phyloP scores from a whole-genome alignment of 1,140 invertebrate species.

The Apis laboriosa region DNA sequence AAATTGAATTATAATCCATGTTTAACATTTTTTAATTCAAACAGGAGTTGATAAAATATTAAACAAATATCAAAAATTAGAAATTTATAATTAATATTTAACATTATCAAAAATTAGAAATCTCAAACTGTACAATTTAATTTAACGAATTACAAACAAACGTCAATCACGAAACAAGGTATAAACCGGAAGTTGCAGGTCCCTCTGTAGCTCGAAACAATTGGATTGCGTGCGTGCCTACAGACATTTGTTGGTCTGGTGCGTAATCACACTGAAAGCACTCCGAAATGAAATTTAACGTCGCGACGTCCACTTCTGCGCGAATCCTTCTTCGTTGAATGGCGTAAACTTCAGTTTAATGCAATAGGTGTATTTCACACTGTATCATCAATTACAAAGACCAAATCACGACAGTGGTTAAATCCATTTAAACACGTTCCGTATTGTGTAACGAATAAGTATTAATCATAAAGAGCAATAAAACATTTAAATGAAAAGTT shows the following conservation, averaged over 20 bases:
- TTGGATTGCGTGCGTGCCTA: too few relatives aligned
- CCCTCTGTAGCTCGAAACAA: background rate
- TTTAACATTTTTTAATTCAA: background rate
- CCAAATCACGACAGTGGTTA: background rate
- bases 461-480: background rate
- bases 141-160: background rate
- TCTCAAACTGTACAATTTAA: background rate
- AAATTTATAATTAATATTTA: too few relatives aligned
- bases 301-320: background rate
- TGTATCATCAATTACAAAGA: background rate
- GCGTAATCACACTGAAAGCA: background rate
- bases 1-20: background rate
- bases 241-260: slow-evolving; percentile 1
- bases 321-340: background rate
- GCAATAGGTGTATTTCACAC: background rate
- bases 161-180: background rate
- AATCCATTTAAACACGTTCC: background rate
- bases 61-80: background rate
- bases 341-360: background rate
- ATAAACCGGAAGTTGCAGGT: background rate
- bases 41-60: background rate
- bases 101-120: background rate
- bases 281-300: background rate
- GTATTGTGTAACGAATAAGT: background rate
- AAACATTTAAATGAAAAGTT: background rate